Base-by-base conservation (phyloP, 2,113 vertebrate species). In the Elephantulus edwardii region DNA sequence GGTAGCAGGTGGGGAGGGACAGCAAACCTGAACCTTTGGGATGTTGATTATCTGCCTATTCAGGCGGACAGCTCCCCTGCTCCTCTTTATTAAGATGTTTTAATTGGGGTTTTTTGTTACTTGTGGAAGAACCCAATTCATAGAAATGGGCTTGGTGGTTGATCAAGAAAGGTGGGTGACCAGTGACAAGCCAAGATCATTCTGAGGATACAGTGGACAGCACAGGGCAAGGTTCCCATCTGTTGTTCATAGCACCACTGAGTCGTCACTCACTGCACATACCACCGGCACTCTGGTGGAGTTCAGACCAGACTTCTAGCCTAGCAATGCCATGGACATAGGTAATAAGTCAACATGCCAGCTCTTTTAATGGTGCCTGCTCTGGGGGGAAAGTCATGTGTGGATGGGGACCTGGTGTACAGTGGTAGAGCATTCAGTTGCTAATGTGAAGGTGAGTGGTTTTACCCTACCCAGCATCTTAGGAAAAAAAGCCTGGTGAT, bases 301-400 rank as follows among this genome's bases (percentile, higher is more conserved):
- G n/a, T n/a, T n/a, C n/a, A n/a, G n/a, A n/a, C n/a, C n/a, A n/a
- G n/a, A n/a, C n/a, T n/a, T n/a, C n/a, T n/a, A n/a, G n/a, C n/a
- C n/a, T n/a, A n/a, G n/a, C 2, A 0, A 8, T 24, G 64, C 33
- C 35, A 48, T 54, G 26, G 40, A 35, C 40, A 6, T 4, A 0
- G 28, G 44, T 58, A 35, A n/a, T 3, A 35, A 66, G 71, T 22
- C 1, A 38, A 14, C 26, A n/a, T n/a, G n/a, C 24, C 22, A 8
- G 6, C 22, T 35, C 77, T 72, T 54, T 54, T 13, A 14, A 20
- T 12, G 52, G n/a, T 28, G 54, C 60, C 76, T 70, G 70, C 38
- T n/a, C 26, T 38, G 8, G 52, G 56, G n/a, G 40, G 35, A 35
- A 42, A 58, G 8, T 20, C 19, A 48, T 40, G 5, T 44, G 40